Percentiles rank a stretch among this genome's conserved stretches.
phyloP scores from a whole-genome alignment of 2,888 invertebrate species.

The Dione vanillae region DNA sequence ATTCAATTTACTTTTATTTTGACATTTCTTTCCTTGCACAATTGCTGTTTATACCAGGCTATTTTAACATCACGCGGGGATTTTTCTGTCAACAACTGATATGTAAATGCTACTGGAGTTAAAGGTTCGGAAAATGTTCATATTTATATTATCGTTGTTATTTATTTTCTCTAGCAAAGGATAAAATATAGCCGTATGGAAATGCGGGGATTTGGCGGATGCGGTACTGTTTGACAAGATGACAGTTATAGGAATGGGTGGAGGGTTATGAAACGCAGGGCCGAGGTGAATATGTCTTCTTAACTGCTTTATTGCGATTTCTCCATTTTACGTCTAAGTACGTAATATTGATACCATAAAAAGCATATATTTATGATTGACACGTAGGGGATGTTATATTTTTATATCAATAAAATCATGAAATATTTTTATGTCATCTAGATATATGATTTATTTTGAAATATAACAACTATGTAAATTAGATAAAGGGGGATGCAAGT shows the following conservation, averaged over 20 bases:
- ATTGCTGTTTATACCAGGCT: slow-evolving; percentile 62
- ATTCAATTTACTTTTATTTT: slow-evolving; percentile 48
- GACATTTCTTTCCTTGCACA: slow-evolving; percentile 61
- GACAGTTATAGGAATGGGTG: slow-evolving; percentile 75
- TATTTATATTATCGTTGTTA: slow-evolving; percentile 80
- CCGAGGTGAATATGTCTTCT: slow-evolving; percentile 58
- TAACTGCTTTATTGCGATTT: slow-evolving; percentile 71
- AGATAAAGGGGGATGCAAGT: too few species aligned
- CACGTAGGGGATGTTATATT: neutral
- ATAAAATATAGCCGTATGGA: slow-evolving; percentile 81
- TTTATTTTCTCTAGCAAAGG: slow-evolving; percentile 80
- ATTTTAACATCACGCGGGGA: slow-evolving; percentile 53
- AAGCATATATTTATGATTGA: slow-evolving; percentile 35
- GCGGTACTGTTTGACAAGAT: slow-evolving; percentile 79
- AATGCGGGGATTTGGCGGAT: slow-evolving; percentile 77
- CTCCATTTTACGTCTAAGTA: slow-evolving; percentile 57
- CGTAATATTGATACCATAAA: slow-evolving; percentile 43
- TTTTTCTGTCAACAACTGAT: slow-evolving; percentile 79
- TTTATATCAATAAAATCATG: neutral
- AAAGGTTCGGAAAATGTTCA: slow-evolving; percentile 75
- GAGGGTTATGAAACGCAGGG: slow-evolving; percentile 55
- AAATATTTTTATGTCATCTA: neutral
- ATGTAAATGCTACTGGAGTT: slow-evolving; percentile 78
- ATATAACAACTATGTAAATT: too few species aligned
- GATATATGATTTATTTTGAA: too few species aligned